phyloP scores from a whole-genome alignment of 2,113 vertebrate genomes.

The Oryctolagus cuniculus region mOryCun1.1 NC_091438.1:154660501-154661000 shows the following conservation, averaged over 20 bases:
- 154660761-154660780: not conserved
- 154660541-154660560: constrained; percentile 69
- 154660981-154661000: no score
- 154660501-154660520: not conserved
- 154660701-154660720: constrained; percentile 26
- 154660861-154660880: not conserved
- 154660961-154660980: no score
- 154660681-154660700: fast-evolving
- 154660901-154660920: no score
- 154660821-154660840: not conserved
- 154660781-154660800: fast-evolving
- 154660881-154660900: no score
- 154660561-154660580: constrained; percentile 67
- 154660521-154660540: not conserved
- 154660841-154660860: not conserved
- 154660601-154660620: constrained; percentile 79
- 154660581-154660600: constrained; percentile 79
- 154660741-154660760: fast-evolving
- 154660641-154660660: not conserved
- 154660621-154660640: constrained; percentile 76
- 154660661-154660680: not conserved
- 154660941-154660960: no score
- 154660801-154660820: not conserved
- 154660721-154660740: constrained; percentile 14
- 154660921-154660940: no score